phyloP scores from a whole-genome alignment of 2,888 invertebrate genomes.

The Rhingia campestris region DNA sequence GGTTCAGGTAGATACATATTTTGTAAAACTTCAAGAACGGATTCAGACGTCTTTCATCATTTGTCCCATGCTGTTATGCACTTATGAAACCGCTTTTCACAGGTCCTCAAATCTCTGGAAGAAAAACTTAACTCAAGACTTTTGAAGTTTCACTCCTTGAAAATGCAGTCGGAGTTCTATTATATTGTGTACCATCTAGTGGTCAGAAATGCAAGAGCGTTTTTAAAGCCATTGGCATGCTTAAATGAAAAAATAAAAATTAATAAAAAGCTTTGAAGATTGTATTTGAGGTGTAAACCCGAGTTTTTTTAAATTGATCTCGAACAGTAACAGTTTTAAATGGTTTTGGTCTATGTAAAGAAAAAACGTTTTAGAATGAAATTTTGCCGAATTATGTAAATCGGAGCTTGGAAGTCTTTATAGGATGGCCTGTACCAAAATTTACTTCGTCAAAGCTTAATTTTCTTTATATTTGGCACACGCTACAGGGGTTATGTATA shows the following conservation, averaged over 20 bases:
- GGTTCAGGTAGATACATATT: too few species aligned
- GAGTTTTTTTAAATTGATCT: too few species aligned
- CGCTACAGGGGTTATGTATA: too few species aligned
- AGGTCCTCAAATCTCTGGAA: conserved; percentile 78
- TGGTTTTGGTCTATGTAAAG: too few species aligned
- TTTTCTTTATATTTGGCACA: too few species aligned
- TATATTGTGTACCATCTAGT: conserved; percentile 81
- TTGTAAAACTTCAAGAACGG: too few species aligned
- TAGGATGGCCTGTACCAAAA: too few species aligned
- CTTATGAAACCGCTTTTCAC: background rate
- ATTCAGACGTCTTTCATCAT: background rate
- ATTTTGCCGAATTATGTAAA: too few species aligned
- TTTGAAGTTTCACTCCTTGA: conserved; percentile 77
- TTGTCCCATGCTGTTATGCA: background rate
- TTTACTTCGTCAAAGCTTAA: too few species aligned
- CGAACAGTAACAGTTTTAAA: too few species aligned
- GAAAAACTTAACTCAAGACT: conserved; percentile 78
- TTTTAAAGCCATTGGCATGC: background rate
- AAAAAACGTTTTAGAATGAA: too few species aligned
- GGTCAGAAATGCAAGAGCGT: conserved; percentile 65
- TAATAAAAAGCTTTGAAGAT: background rate
- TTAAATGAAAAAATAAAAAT: background rate
- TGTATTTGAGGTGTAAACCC: background rate
- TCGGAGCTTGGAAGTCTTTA: too few species aligned
- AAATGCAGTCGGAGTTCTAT: conserved; percentile 79